Conservation (phyloP, 2,113 vertebrate genomes). For the Macquaria ambigua region DNA sequence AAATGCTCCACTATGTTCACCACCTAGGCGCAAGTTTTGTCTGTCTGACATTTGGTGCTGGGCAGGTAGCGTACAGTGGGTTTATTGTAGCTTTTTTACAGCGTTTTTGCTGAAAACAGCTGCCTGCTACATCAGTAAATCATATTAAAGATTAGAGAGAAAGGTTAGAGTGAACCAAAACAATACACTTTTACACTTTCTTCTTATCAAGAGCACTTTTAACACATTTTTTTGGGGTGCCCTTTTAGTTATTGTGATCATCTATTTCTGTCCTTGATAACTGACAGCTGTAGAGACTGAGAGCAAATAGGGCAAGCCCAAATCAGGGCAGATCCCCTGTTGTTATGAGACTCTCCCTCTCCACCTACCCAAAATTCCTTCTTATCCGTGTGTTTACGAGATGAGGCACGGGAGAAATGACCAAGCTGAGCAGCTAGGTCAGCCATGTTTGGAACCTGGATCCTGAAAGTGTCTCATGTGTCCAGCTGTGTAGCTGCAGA, state of each 20-base stretch:
- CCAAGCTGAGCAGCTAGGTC: slow-evolving; percentile 60
- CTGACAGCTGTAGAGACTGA: slow-evolving; percentile 52
- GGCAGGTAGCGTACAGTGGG: no score
- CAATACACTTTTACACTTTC: background rate
- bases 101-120: no score
- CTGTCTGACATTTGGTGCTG: background rate
- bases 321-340: slow-evolving; percentile 81
- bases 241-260: slow-evolving; percentile 39
- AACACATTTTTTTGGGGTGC: background rate
- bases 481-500: background rate
- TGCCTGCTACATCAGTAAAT: no score
- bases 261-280: slow-evolving; percentile 32
- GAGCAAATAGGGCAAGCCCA: slow-evolving; percentile 70
- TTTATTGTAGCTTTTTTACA: no score
- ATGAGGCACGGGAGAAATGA: slow-evolving; percentile 39
- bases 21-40: background rate
- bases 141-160: no score
- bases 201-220: background rate
- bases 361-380: slow-evolving; percentile 43
- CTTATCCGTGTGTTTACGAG: slow-evolving; percentile 51
- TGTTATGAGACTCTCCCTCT: slow-evolving; percentile 49
- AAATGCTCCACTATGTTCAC: background rate
- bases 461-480: slow-evolving; percentile 16
- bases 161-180: no score
- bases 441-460: slow-evolving; percentile 47